Percentiles rank a stretch among this genome's conserved stretches.
Conservation (phyloP, 2,888 invertebrate species). For the Macropis europaea region DNA sequence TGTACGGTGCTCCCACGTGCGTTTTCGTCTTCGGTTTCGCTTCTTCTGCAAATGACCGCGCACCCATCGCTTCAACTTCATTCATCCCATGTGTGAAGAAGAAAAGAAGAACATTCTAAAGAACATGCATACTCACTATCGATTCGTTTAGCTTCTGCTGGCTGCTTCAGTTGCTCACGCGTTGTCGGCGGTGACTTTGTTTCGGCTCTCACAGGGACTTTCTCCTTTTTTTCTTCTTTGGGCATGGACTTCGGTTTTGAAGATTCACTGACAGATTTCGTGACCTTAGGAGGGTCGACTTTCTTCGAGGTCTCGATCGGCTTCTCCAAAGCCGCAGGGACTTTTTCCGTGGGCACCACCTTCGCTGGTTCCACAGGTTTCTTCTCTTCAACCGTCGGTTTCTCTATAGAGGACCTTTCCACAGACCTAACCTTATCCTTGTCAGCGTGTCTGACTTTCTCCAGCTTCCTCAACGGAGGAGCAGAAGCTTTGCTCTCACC, state of each 20-base stretch:
- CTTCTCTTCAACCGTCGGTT: constrained; percentile 25
- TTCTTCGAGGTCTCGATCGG: constrained; percentile 31
- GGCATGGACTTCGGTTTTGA: constrained; percentile 31
- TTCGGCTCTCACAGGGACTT: constrained; percentile 37
- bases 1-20: constrained; percentile 81
- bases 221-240: constrained; percentile 26
- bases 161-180: constrained; percentile 41
- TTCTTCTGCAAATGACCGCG: constrained; percentile 58
- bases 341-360: constrained; percentile 7
- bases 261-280: constrained; percentile 39
- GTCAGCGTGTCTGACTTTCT: constrained; percentile 72
- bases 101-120: neutral
- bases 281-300: constrained; percentile 41
- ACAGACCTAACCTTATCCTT: constrained; percentile 64
- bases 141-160: constrained; percentile 55
- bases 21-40: constrained; percentile 72
- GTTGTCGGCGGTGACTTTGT: constrained; percentile 37
- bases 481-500: too few species aligned
- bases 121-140: constrained; percentile 66
- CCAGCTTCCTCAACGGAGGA: constrained; percentile 60
- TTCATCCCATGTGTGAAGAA: neutral
- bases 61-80: neutral
- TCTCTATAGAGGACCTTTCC: constrained; percentile 32
- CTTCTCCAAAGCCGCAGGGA: constrained; percentile 11
- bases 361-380: constrained; percentile 16